Evolutionary conservation across 2,797 vertebrate species (phyloP), one percentile per base, ranked within the genome.

Genomic region (Decapterus maruadsi): DNA sequence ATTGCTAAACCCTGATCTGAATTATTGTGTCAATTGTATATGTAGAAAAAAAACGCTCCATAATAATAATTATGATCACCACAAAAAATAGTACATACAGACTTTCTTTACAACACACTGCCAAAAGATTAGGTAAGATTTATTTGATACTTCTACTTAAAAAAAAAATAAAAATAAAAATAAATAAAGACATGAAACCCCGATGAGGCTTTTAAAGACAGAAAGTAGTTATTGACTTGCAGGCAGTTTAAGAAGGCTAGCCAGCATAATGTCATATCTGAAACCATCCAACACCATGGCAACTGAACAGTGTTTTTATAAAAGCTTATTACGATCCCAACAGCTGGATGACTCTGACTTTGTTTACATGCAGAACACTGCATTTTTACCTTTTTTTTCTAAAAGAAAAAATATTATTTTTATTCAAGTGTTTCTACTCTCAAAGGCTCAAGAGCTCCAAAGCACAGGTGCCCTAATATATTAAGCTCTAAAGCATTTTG

Each of bases 41-140:
- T 77, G 56, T 60, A 73, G 19, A 67, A 80, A 77, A 84, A 81
- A 78, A 63, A 34, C 26, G 67, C 60, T 83, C 59, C 43, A 65
- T 65, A 72, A 86, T 70, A 56, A 91, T 75, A 68, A 90, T 91
- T 92, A 90, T 90, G 76, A 87, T 80, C 72, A 90, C 88, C 84
- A 94, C 87, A 93, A 92, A 84, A 80, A 90, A 88, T 83, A 84
- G 81, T 77, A 91, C 81, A 85, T 90, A 92, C 78, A 93, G 62
- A 85, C 90, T 80, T 82, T 74, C 89, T 94, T 91, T 91, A 93
- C 90, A 92, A 91, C 90, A 94, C 89, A 83, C 80, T 62, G 71
- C 85, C 86, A 85, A 87, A 90, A 81, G 66, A 91, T 92, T 89
- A 94, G 77, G 72, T 82, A 48, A 87, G 76, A 88, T 78, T 65